Conservation (phyloP, 2,113 vertebrate genomes). For the rabbit (Oryctolagus cuniculus) region mOryCun1.1 NC_091436.1:119369501-119370000, state of each 20-base stretch:
- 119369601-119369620: background rate
- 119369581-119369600: background rate
- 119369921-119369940: no score
- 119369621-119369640: background rate
- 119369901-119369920: no score
- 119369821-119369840: no score
- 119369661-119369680: background rate
- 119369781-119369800: no score
- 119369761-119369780: no score
- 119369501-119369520: background rate
- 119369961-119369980: no score
- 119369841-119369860: no score
- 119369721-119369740: background rate
- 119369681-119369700: background rate
- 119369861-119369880: no score
- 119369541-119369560: background rate
- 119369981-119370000: no score
- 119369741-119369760: background rate
- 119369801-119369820: no score
- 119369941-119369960: no score
- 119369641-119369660: background rate
- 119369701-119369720: background rate
- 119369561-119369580: background rate
- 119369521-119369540: background rate
- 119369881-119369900: no score